Evolutionary conservation across 2,888 invertebrate genomes (phyloP).

Genomic region (Agriopis leucophaearia): DNA sequence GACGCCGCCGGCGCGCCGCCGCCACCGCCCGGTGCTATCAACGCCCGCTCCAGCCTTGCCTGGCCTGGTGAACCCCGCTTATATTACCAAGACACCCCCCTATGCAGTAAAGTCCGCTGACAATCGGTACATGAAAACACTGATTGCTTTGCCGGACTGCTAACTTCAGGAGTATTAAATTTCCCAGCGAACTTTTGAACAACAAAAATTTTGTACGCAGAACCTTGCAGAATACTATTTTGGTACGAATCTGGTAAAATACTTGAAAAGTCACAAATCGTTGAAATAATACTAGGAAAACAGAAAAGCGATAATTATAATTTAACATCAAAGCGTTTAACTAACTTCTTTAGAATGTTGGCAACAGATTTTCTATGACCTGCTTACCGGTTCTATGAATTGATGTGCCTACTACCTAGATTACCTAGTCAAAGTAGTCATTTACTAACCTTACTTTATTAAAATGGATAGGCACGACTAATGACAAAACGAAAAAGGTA

Average conservation of each 20-base stretch:
- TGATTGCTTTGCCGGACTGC: conserved; percentile 12
- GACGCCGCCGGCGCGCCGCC: conserved; percentile 9
- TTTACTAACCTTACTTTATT: too few species aligned
- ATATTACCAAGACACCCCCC: conserved; percentile 19
- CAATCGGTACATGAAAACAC: conserved; percentile 16
- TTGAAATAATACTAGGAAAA: conserved; percentile 17
- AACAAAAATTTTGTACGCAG: background rate
- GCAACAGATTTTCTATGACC: conserved; percentile 29
- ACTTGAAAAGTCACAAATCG: conserved; percentile 2
- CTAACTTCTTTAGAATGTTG: conserved; percentile 21
- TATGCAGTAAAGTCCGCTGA: conserved; percentile 15
- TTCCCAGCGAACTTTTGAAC: conserved; percentile 1
- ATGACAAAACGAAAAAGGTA: conserved; percentile 13
- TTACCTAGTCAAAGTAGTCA: conserved; percentile 12
- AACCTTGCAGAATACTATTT: conserved; percentile 3
- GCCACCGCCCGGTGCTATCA: conserved; percentile 41
- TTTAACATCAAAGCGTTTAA: conserved; percentile 25
- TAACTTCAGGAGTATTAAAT: conserved; percentile 10
- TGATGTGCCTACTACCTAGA: conserved; percentile 6
- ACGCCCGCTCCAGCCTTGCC: conserved; percentile 38
- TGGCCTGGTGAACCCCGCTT: conserved; percentile 20
- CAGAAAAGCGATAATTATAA: conserved; percentile 19
- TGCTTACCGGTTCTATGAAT: conserved; percentile 24
- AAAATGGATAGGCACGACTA: conserved; percentile 11
- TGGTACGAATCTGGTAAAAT: background rate